These are phyloP conservation scores for Lynx canadensis DNA, from an alignment of 2,113 vertebrate species.

Conservation along the genomic window DNA sequence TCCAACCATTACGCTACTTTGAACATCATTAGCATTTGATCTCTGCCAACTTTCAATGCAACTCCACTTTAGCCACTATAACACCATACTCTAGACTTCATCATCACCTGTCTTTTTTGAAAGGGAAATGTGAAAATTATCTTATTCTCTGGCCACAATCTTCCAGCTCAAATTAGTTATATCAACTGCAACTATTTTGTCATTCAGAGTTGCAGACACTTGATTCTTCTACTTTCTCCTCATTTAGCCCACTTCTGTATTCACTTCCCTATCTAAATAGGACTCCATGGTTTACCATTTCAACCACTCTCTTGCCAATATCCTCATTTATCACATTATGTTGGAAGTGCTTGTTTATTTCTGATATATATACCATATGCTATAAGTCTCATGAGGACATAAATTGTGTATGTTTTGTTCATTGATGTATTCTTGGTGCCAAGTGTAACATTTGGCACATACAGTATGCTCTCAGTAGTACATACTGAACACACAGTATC, in stretches of 20 bases:
- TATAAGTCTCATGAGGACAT: not conserved
- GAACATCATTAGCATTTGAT: slow-evolving; percentile 2
- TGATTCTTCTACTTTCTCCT: not conserved
- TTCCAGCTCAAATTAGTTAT: not conserved
- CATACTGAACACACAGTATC: not conserved
- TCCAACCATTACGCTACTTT: slow-evolving; percentile 4
- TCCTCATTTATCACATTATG: slow-evolving; percentile 12
- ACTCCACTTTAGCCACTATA: not conserved
- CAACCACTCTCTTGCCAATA: not conserved
- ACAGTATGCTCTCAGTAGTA: not conserved
- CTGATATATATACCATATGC: not conserved
- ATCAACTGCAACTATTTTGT: not conserved
- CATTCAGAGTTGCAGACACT: not conserved
- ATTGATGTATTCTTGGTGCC: not conserved
- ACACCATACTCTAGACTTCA: not conserved
- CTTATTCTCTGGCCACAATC: slow-evolving; percentile 3
- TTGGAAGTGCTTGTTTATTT: not conserved
- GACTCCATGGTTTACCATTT: not conserved
- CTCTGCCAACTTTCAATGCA: not conserved
- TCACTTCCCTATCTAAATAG: not conserved
- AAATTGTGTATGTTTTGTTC: slow-evolving; percentile 34
- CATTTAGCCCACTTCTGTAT: not conserved
- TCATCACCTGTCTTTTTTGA: not conserved
- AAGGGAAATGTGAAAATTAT: not conserved
- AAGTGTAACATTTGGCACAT: slow-evolving; percentile 22